Evolutionary conservation across 23 tunicate genomes (phyloP), one percentile per base, ranked within the genome.

Genomic region (Diplosoma virens): DNA sequence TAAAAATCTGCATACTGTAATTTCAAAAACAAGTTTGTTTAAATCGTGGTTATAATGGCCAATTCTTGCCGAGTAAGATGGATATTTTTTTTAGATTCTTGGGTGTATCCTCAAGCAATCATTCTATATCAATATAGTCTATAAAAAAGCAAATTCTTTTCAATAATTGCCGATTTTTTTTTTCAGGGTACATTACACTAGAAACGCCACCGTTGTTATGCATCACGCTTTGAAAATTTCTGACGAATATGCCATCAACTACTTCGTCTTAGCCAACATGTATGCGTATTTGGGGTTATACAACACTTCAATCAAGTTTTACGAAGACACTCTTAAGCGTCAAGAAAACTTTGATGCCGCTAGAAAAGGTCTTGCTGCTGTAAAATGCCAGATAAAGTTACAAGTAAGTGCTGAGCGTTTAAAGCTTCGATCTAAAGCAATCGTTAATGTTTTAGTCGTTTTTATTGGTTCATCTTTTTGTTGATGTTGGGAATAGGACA

Each of bases 161-260:
- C n/a, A n/a, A n/a, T n/a, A n/a, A n/a, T n/a, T n/a, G n/a, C n/a
- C n/a, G 50, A 5, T 28, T 65, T 17, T 72, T 2, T 28, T 52
- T 58, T 48, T 25, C 81, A 92, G 97, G 81, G 85, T 87, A 17
- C 84, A 66, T 27, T 94, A 79, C 80, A 78, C 95, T 2, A n/a
- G 58, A 17, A 94, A 94, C 56, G 99, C 99, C 21, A 83, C 99
- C 24, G 86, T 84, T 2, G 81, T 94, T 20, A 50, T 94, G 84
- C 81, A 59, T 11, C 80, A 83, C 47, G 99, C 95, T 3, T 48
- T 87, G 67, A 89, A 94, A 29, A 75, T 87, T 30, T 94, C 94
- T 0, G 82, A 61, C 26, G 77, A 66, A 11, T 59, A 35, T 37
- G 59, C 65, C 67, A 79, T 92, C 77, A 92, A 82, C 30, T 83